phyloP scores from a whole-genome alignment of 2,888 invertebrate genomes.

The Dryadula phaetusa region DNA sequence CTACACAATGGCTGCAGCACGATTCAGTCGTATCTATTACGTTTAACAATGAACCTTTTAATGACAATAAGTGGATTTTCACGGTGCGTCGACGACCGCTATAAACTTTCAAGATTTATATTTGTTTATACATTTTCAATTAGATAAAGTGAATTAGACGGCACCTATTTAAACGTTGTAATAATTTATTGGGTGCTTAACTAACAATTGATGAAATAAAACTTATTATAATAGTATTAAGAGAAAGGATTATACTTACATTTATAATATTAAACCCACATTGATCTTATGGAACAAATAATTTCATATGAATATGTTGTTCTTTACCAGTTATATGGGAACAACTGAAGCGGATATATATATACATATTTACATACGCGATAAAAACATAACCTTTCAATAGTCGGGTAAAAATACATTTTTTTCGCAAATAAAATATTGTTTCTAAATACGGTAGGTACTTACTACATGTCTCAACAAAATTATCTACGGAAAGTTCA shows the following conservation, averaged over 20 bases:
- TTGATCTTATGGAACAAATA: no score
- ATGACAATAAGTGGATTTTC: constrained; percentile 45
- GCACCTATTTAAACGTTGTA: background rate
- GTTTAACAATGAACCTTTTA: constrained; percentile 45
- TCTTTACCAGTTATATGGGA: no score
- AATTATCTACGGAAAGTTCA: no score
- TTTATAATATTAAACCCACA: no score
- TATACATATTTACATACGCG: no score
- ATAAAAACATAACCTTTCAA: background rate
- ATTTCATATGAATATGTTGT: no score
- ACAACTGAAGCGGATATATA: no score
- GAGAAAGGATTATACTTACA: background rate
- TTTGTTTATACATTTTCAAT: constrained; percentile 21
- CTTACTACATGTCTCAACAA: no score
- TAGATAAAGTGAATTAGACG: constrained; percentile 6
- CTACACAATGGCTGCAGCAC: constrained; percentile 47
- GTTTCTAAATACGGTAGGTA: no score
- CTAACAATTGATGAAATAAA: background rate
- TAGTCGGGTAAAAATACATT: no score
- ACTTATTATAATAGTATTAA: background rate
- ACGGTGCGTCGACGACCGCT: constrained; percentile 34
- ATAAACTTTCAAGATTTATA: constrained; percentile 17
- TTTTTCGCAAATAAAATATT: no score
- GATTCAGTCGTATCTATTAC: constrained; percentile 44
- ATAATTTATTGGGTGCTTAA: constrained; percentile 7